These are phyloP conservation scores for Sminthurides aquaticus DNA, from an alignment of 2,888 invertebrate species.

Conservation along the genomic window DNA sequence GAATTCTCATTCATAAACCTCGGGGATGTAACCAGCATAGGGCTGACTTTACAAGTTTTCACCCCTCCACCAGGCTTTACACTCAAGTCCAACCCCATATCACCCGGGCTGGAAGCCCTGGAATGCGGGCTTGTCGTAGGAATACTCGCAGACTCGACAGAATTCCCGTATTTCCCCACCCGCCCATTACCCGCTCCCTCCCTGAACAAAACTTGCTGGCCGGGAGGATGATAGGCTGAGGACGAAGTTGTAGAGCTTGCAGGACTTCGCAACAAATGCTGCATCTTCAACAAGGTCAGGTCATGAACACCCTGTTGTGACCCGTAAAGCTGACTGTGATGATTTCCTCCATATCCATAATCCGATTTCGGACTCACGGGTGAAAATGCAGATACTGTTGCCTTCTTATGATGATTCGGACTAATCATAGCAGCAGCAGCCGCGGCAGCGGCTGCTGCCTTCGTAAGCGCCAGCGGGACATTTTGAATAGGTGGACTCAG, in stretches of 20 bases:
- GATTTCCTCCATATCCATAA: conserved; percentile 7
- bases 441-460: conserved; percentile 19
- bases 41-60: conserved; percentile 3
- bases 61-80: conserved; percentile 18
- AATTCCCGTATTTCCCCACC: neutral
- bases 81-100: conserved; percentile 26
- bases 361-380: conserved; percentile 35
- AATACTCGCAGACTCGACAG: conserved; percentile 15
- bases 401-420: conserved; percentile 10
- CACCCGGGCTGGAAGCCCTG: conserved; percentile 12
- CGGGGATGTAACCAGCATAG: neutral
- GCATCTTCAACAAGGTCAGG: conserved; percentile 31
- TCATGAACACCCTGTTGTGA: conserved; percentile 15
- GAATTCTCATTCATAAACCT: conserved; percentile 18
- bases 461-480: conserved; percentile 35
- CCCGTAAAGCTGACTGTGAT: too few relatives aligned
- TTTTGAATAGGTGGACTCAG: conserved; percentile 26
- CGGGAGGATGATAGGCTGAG: too few relatives aligned
- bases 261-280: conserved; percentile 33
- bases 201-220: too few relatives aligned
- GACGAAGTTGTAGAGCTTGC: neutral
- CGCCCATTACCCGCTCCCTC: neutral
- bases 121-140: conserved; percentile 15
- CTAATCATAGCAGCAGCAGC: neutral
- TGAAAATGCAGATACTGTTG: conserved; percentile 39